A percentile compares a stretch with the other conserved stretches of the same genome.
phyloP scores from a whole-genome alignment of 2,113 vertebrate species.

The Acrocephalus arundinaceus region DNA sequence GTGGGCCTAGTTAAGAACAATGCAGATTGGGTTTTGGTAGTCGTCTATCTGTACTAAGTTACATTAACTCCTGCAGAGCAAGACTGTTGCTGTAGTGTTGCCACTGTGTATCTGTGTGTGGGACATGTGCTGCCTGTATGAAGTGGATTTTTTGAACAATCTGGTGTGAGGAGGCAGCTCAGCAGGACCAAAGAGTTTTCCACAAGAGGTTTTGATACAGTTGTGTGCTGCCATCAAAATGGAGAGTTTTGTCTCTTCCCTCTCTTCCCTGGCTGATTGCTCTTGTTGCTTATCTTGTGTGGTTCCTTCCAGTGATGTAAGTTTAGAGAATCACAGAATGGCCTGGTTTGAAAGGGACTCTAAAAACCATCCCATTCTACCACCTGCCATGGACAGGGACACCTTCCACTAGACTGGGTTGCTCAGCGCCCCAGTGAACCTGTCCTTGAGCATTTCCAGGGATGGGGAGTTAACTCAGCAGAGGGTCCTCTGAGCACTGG shows the following conservation, averaged over 20 bases:
- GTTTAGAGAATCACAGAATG: neutral
- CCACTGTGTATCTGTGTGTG: neutral
- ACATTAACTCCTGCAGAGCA: neutral
- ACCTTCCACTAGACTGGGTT: neutral
- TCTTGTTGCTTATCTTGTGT: neutral
- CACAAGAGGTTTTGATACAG: neutral
- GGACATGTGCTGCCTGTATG: accelerated
- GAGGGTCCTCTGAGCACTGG: neutral
- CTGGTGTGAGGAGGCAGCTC: neutral
- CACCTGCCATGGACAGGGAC: neutral
- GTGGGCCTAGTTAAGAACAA: neutral
- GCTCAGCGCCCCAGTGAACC: accelerated
- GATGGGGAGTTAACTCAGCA: neutral
- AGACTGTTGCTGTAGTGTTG: neutral
- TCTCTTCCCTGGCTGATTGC: neutral
- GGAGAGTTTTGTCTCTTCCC: neutral
- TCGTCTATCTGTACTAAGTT: neutral
- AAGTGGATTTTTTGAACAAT: neutral
- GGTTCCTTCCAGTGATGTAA: neutral
- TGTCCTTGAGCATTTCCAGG: neutral
- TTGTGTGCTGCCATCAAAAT: neutral
- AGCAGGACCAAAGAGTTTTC: accelerated
- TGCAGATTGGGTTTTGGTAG: neutral
- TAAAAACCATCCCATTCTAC: neutral
- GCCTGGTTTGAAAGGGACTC: neutral